phyloP scores from a whole-genome alignment of 2,888 invertebrate species.

The Tryphoninae sp. region DNA sequence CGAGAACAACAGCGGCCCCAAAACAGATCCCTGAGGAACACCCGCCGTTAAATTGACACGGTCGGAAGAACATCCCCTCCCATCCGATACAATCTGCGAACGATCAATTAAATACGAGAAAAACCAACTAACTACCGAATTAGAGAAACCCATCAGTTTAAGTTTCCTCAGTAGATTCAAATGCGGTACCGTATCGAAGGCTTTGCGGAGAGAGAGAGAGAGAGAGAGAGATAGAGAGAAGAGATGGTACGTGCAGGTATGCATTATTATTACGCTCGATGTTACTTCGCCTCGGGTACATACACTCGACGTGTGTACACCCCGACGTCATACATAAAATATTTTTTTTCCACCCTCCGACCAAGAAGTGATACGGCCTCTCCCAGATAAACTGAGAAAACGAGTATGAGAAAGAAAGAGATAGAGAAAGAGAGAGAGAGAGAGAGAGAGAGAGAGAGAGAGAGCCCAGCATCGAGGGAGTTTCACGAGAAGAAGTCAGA shows the following conservation, averaged over 20 bases:
- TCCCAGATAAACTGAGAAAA: too few relatives aligned
- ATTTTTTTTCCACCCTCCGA: slow-evolving; percentile 32
- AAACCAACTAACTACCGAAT: too few relatives aligned
- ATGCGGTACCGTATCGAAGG: too few relatives aligned
- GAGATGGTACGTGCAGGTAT: slow-evolving; percentile 15
- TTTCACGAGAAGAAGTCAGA: background rate
- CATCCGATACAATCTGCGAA: too few relatives aligned
- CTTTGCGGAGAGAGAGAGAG: slow-evolving; percentile 21
- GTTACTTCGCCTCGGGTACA: slow-evolving; percentile 43
- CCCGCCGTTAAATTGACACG: too few relatives aligned
- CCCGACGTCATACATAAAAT: slow-evolving; percentile 58
- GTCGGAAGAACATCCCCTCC: too few relatives aligned
- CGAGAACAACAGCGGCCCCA: too few relatives aligned
- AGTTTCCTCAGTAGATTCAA: too few relatives aligned
- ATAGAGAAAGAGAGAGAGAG: slow-evolving; percentile 12
- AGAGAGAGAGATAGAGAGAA: slow-evolving; percentile 3
- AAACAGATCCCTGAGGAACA: too few relatives aligned
- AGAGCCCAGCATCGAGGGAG: slow-evolving; percentile 4
- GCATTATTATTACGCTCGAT: slow-evolving; percentile 59
- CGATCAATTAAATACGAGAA: too few relatives aligned
- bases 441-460: background rate
- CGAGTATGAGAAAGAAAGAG: background rate
- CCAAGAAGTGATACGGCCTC: too few relatives aligned
- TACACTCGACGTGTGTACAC: slow-evolving; percentile 28
- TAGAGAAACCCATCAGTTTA: too few relatives aligned